A percentile compares a stretch with the other conserved stretches of the same genome.
Conservation (phyloP, 2,888 invertebrate species). For the Cotesia congregata region DNA sequence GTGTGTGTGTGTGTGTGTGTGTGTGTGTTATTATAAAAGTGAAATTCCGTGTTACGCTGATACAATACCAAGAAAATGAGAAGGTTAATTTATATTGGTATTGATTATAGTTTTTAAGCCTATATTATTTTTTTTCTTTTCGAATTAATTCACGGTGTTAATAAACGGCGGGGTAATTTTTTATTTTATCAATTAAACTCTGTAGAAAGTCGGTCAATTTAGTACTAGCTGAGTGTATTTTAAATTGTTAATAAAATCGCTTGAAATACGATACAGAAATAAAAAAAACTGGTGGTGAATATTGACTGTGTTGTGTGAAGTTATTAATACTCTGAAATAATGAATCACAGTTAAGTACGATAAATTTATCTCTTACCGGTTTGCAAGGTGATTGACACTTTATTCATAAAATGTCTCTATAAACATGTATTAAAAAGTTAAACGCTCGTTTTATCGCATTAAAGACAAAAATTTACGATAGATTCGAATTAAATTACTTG, state of each 20-base stretch:
- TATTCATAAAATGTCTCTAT: not conserved
- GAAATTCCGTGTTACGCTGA: not conserved
- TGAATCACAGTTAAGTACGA: not conserved
- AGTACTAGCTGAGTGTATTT: not conserved
- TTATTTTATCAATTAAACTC: not conserved
- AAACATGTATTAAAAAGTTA: not conserved
- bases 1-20: not conserved
- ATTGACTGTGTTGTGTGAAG: not conserved
- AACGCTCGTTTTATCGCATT: not conserved
- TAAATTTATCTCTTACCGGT: not conserved
- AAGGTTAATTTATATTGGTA: not conserved
- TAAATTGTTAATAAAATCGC: not conserved
- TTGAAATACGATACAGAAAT: not conserved
- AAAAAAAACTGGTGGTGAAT: not conserved
- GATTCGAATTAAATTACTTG: too few relatives aligned
- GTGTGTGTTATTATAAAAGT: constrained; percentile 2
- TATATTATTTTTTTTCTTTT: not conserved
- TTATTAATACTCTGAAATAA: not conserved
- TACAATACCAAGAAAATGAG: not conserved
- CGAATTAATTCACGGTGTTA: not conserved
- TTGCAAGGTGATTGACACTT: not conserved
- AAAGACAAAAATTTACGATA: too few relatives aligned
- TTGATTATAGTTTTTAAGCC: constrained; percentile 4
- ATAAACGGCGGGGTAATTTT: not conserved
- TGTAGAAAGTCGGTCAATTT: not conserved